phyloP scores from a whole-genome alignment of 2,113 vertebrate species.

The Xiphophorus maculatus region DNA sequence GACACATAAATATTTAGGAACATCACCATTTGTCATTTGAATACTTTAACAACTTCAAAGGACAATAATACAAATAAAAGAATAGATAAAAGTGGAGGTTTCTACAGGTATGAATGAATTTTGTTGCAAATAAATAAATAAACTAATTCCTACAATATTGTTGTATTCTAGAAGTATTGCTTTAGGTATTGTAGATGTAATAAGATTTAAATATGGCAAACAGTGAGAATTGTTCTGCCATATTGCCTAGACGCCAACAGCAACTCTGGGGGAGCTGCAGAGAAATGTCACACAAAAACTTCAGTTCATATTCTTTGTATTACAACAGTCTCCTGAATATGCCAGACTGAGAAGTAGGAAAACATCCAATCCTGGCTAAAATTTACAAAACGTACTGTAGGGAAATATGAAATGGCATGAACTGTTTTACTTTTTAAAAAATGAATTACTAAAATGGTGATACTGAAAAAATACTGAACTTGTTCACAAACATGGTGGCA shows the following conservation, averaged over 20 bases:
- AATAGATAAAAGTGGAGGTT: no score
- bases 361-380: background rate
- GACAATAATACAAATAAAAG: background rate
- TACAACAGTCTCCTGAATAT: background rate
- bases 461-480: no score
- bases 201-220: background rate
- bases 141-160: background rate
- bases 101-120: no score
- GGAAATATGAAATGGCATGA: no score
- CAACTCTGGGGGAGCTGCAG: background rate
- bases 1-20: conserved; percentile 1
- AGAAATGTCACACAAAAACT: background rate
- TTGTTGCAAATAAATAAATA: background rate
- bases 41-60: conserved; percentile 5
- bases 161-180: background rate
- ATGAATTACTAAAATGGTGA: no score
- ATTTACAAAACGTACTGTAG: no score
- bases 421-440: no score
- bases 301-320: background rate
- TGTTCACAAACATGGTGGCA: background rate
- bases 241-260: no score
- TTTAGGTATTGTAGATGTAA: background rate
- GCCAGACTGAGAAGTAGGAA: background rate
- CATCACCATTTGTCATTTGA: conserved; percentile 4
- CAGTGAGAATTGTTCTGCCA: background rate